phyloP scores from a whole-genome alignment of 35 echinoderm and acorn worm genomes.

The Lytechinus pictus region DNA sequence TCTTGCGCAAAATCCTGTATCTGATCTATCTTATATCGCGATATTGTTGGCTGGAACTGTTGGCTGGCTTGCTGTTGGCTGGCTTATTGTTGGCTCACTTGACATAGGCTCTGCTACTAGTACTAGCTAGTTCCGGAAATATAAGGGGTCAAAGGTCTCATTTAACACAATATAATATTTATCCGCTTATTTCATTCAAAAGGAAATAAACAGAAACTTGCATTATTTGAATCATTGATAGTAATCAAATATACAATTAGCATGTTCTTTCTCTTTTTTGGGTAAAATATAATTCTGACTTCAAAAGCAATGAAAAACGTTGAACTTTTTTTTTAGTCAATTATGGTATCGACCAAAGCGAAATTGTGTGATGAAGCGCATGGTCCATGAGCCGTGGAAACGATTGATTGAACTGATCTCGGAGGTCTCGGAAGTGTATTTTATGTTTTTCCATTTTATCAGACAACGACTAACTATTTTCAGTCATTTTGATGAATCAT shows the following conservation, averaged over 20 bases:
- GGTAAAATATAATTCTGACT: background rate
- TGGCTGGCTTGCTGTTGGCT: too few species aligned
- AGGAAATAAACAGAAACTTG: background rate
- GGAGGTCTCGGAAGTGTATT: background rate
- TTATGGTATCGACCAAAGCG: too few species aligned
- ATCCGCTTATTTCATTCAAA: background rate
- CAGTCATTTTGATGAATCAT: background rate
- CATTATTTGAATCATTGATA: background rate
- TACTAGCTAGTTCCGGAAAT: background rate
- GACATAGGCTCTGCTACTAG: too few species aligned
- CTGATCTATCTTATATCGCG: too few species aligned
- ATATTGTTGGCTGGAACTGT: too few species aligned
- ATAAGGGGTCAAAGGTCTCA: background rate
- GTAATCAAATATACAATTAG: background rate
- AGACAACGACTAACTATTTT: background rate
- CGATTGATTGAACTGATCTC: background rate
- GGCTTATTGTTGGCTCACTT: too few species aligned
- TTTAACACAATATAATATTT: background rate
- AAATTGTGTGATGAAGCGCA: background rate
- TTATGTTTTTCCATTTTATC: background rate
- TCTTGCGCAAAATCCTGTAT: too few species aligned
- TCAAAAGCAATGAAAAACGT: background rate
- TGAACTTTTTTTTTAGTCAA: background rate
- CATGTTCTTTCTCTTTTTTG: background rate
- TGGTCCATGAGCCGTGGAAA: background rate